Conservation (phyloP, 2,113 vertebrate genomes). For the Paramisgurnus dabryanus region DNA sequence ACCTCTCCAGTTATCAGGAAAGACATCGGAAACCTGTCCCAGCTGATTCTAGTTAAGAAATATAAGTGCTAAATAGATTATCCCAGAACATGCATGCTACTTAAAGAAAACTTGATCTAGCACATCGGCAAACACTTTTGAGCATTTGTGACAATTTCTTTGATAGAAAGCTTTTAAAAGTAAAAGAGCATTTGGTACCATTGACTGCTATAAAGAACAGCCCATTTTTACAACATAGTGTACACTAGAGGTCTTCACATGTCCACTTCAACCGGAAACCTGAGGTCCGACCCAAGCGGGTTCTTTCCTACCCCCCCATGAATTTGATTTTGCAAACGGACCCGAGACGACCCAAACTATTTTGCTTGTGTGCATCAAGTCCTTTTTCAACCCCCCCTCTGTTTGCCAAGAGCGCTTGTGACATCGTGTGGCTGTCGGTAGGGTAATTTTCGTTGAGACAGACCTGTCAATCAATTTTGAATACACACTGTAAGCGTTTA, state of each 20-base stretch:
- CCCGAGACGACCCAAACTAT: too few relatives aligned
- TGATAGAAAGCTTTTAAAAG: conserved; percentile 38
- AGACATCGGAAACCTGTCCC: not conserved
- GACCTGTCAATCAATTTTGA: too few relatives aligned
- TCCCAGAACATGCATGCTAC: conserved; percentile 39
- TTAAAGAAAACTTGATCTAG: conserved; percentile 23
- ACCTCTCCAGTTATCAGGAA: conserved; percentile 7
- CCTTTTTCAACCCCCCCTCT: too few relatives aligned
- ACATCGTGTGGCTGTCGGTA: too few relatives aligned
- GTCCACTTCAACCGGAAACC: too few relatives aligned
- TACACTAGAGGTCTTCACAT: not conserved
- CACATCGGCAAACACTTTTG: conserved; percentile 35
- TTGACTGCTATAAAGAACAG: conserved; percentile 20
- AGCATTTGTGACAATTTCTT: conserved; percentile 31
- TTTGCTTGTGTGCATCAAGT: too few relatives aligned
- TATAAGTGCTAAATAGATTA: conserved; percentile 38
- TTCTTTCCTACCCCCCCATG: too few relatives aligned
- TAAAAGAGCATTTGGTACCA: conserved; percentile 32
- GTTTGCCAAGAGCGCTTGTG: too few relatives aligned
- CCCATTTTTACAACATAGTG: conserved; percentile 22
- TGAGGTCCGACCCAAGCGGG: too few relatives aligned
- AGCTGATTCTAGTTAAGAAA: conserved; percentile 17
- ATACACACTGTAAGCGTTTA: too few relatives aligned
- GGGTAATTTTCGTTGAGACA: too few relatives aligned
- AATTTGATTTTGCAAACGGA: too few relatives aligned